Evolutionary conservation across 2,888 invertebrate genomes (phyloP).

Genomic region (Eupeodes latifasciatus): DNA sequence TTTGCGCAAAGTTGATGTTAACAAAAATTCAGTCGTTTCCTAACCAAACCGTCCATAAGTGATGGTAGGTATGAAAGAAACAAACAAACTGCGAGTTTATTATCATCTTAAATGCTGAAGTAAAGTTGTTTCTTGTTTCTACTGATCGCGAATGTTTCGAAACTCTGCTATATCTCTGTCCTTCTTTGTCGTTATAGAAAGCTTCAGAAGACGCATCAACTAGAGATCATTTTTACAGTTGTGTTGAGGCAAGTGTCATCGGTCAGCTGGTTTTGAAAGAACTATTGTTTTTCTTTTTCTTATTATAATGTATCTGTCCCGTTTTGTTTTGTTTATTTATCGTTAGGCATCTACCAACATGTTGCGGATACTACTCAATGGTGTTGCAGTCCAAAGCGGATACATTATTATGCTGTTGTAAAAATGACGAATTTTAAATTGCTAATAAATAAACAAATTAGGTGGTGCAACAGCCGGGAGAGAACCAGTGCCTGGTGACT

Average conservation of each 20-base stretch:
- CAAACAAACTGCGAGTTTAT: slow-evolving; percentile 15
- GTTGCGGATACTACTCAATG: neutral
- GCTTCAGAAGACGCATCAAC: slow-evolving; percentile 25
- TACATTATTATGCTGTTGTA: neutral
- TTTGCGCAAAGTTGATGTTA: slow-evolving; percentile 17
- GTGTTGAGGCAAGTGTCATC: slow-evolving; percentile 60
- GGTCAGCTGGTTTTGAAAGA: slow-evolving; percentile 64
- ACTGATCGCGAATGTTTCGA: slow-evolving; percentile 33
- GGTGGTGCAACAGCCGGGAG: too few species aligned
- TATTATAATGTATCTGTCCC: slow-evolving; percentile 16
- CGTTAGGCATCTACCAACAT: slow-evolving; percentile 45
- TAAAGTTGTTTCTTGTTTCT: slow-evolving; percentile 27
- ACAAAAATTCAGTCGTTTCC: slow-evolving; percentile 29
- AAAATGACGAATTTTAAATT: neutral
- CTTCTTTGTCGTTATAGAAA: slow-evolving; percentile 7
- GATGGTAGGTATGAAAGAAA: slow-evolving; percentile 33
- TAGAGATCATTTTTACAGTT: slow-evolving; percentile 19
- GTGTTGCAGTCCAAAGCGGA: neutral
- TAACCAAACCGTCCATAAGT: slow-evolving; percentile 43
- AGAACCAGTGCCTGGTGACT: too few species aligned
- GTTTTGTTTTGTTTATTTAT: slow-evolving; percentile 65
- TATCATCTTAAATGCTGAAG: slow-evolving; percentile 15
- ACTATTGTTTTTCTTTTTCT: slow-evolving; percentile 18
- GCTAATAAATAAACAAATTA: too few species aligned
- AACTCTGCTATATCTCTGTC: neutral